A percentile compares a stretch with the other conserved stretches of the same genome.
phyloP scores from a whole-genome alignment of 2,113 vertebrate genomes.

The Percina caprodes region DNA sequence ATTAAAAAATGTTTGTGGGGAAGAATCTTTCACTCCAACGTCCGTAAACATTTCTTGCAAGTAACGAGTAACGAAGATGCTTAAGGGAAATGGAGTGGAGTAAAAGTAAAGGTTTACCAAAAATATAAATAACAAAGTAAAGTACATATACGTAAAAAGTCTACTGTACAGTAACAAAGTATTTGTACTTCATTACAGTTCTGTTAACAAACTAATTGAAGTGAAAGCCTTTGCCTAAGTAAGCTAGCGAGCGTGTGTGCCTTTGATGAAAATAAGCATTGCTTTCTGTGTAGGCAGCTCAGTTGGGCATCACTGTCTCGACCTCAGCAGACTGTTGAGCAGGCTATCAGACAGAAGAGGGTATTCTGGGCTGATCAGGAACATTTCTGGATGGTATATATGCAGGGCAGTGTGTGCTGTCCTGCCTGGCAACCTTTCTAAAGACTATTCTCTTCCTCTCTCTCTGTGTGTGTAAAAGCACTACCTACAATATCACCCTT shows the following conservation, averaged over 20 bases:
- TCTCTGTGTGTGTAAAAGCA: neutral
- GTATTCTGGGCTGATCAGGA: constrained; percentile 62
- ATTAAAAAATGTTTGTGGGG: no score
- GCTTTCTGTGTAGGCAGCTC: constrained; percentile 1
- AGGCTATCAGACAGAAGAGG: constrained; percentile 52
- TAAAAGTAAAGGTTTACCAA: no score
- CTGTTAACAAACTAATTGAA: neutral
- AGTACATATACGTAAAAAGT: no score
- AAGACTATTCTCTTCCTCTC: neutral
- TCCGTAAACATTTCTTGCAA: no score
- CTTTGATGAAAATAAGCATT: constrained; percentile 12
- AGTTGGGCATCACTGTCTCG: constrained; percentile 16
- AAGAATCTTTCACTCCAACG: no score
- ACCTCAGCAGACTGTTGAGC: constrained; percentile 49
- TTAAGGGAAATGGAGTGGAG: no score
- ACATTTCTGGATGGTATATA: constrained; percentile 53
- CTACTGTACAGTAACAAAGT: no score
- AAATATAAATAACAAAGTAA: no score
- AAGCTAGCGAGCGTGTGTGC: neutral
- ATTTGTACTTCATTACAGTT: no score
- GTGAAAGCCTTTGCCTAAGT: neutral
- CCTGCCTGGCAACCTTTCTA: constrained; percentile 7
- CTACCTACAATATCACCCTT: neutral
- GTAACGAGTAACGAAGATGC: no score
- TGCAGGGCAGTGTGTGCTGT: constrained; percentile 20